phyloP scores from a whole-genome alignment of 2,888 invertebrate species.

The Oxytorus armatus region DNA sequence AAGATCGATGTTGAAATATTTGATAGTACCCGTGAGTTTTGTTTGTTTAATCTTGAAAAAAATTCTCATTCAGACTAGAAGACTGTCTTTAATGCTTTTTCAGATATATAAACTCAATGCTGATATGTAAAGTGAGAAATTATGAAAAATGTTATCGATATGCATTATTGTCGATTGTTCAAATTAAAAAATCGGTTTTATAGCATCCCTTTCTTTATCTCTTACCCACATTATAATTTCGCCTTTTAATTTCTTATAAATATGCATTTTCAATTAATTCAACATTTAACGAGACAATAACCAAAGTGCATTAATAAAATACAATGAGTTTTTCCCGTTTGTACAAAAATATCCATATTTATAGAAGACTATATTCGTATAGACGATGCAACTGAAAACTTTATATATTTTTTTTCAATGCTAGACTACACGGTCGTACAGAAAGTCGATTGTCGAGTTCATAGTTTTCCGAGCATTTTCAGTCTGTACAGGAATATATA shows the following conservation, averaged over 20 bases:
- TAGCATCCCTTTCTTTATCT: too few relatives aligned
- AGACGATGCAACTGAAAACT: slow-evolving; percentile 3
- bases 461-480: slow-evolving; percentile 62
- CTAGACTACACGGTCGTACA: not conserved
- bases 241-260: not conserved
- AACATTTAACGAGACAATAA: not conserved
- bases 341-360: slow-evolving; percentile 23
- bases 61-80: too few relatives aligned
- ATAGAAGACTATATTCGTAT: slow-evolving; percentile 4
- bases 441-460: slow-evolving; percentile 29
- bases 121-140: too few relatives aligned
- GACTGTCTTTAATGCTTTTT: too few relatives aligned
- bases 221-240: not conserved
- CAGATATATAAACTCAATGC: too few relatives aligned
- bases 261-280: not conserved
- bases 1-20: too few relatives aligned
- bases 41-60: too few relatives aligned
- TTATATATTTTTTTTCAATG: slow-evolving; percentile 42
- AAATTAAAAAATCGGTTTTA: too few relatives aligned
- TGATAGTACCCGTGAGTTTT: too few relatives aligned
- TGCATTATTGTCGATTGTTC: too few relatives aligned
- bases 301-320: slow-evolving; percentile 40
- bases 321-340: slow-evolving; percentile 10
- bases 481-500: slow-evolving; percentile 39
- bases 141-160: too few relatives aligned